phyloP scores from a whole-genome alignment of 2,797 vertebrate species.

The Chlorospingus flavigularis region DNA sequence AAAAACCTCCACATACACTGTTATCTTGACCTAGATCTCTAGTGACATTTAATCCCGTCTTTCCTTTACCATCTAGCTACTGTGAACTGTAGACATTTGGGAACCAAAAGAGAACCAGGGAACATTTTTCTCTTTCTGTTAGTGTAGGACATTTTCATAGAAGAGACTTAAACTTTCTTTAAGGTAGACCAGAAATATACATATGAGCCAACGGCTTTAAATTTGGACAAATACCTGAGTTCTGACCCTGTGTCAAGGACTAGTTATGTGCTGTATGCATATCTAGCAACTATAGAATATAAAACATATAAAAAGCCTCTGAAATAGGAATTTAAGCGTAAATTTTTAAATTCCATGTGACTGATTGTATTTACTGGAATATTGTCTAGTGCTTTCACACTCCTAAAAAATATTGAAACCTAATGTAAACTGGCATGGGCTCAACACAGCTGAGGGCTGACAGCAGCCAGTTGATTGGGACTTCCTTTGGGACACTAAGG shows the following conservation, averaged over 20 bases:
- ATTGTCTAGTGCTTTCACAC: neutral
- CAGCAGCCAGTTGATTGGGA: neutral
- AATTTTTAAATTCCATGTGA: neutral
- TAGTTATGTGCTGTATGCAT: neutral
- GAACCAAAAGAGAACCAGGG: neutral
- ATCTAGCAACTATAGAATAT: neutral
- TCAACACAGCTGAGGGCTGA: neutral
- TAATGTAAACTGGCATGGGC: neutral
- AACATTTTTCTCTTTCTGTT: neutral
- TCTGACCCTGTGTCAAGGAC: neutral
- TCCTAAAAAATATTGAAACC: neutral
- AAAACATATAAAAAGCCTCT: neutral
- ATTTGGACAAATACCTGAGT: neutral
- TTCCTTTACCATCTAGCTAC: neutral
- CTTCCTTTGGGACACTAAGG: neutral
- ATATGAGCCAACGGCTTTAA: neutral
- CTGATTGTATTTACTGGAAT: neutral
- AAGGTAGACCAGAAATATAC: neutral
- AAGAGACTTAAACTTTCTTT: neutral
- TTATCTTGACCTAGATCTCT: neutral
- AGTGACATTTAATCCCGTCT: neutral
- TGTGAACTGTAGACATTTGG: neutral
- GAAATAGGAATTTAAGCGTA: neutral
- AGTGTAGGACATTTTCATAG: neutral
- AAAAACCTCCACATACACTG: neutral